Evolutionary conservation across 1,140 invertebrate genomes (phyloP).

Genomic region (Lethocerus indicus): DNA sequence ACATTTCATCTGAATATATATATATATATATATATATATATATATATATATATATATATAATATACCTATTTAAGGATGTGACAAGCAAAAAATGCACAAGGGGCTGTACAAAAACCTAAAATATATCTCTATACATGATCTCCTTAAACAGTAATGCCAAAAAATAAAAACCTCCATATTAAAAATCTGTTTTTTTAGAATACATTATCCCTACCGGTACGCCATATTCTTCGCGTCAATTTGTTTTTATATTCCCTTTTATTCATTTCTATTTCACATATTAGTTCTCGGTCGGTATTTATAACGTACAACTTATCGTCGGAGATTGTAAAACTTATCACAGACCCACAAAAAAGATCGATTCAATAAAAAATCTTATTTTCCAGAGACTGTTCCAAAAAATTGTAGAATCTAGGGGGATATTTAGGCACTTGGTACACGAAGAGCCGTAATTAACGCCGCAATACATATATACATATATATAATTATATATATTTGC

Average conservation of each 20-base stretch:
- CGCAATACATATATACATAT: too few relatives aligned
- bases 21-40: conserved; percentile 1
- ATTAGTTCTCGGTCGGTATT: conserved; percentile 10
- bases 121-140: conserved; percentile 13
- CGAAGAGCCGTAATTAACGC: too few relatives aligned
- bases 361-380: conserved; percentile 1
- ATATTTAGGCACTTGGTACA: too few relatives aligned
- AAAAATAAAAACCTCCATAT: conserved; percentile 11
- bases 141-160: conserved; percentile 6
- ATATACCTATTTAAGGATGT: not conserved
- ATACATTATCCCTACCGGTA: conserved; percentile 9
- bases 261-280: too few relatives aligned
- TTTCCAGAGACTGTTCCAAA: too few relatives aligned
- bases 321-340: not conserved
- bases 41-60: not conserved
- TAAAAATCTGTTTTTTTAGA: conserved; percentile 13
- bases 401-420: too few relatives aligned
- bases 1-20: not conserved
- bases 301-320: conserved; percentile 4
- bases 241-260: too few relatives aligned
- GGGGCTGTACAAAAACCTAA: conserved; percentile 12
- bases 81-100: conserved; percentile 5
- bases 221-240: too few relatives aligned
- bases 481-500: too few relatives aligned
- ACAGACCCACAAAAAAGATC: not conserved